Conservation (phyloP, 2,797 vertebrate genomes). For the Gymnoscopelus microlampas region DNA sequence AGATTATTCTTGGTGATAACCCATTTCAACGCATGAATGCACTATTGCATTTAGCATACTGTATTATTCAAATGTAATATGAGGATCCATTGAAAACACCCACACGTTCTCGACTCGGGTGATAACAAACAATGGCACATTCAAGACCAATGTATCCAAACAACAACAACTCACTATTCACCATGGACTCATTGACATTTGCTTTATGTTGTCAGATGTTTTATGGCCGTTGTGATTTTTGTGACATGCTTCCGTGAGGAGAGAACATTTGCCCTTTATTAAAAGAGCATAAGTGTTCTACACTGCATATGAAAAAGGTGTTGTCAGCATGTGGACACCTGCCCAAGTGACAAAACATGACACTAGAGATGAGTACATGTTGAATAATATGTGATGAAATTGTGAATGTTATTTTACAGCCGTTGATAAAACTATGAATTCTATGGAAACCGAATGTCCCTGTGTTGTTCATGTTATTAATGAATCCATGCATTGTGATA, state of each 20-base stretch:
- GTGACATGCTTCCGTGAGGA: not conserved
- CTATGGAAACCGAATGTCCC: not conserved
- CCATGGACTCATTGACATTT: not conserved
- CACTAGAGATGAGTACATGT: not conserved
- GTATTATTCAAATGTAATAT: slow-evolving; percentile 10
- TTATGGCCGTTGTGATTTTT: not conserved
- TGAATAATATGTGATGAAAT: not conserved
- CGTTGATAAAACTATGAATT: not conserved
- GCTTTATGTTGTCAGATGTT: slow-evolving; percentile 2
- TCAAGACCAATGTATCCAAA: slow-evolving; percentile 6
- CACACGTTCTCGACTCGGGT: not conserved
- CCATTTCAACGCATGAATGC: not conserved
- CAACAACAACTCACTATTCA: not conserved
- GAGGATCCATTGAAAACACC: not conserved
- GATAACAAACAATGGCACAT: not conserved
- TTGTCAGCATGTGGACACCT: too few relatives aligned
- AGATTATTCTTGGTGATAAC: slow-evolving; percentile 23
- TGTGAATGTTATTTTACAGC: not conserved
- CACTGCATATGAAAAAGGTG: too few relatives aligned
- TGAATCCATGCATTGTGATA: not conserved
- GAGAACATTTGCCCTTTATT: not conserved
- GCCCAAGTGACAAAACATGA: too few relatives aligned
- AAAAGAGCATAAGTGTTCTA: not conserved
- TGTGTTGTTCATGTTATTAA: not conserved
- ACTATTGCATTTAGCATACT: not conserved